Conservation (phyloP, 2,888 invertebrate species). For the Baccha elongata region DNA sequence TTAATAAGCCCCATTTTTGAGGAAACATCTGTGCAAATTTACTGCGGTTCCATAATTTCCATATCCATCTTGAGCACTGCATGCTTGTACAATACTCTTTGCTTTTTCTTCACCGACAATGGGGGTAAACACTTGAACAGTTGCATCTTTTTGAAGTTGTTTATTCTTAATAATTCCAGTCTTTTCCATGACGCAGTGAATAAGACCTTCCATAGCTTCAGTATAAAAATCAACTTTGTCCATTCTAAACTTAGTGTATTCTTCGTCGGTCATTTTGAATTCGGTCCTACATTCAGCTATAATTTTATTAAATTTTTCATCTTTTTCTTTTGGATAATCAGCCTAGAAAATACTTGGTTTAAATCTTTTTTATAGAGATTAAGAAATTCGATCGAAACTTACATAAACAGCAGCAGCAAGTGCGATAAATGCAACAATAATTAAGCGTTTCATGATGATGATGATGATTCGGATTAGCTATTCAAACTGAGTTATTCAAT, state of each 20-base stretch:
- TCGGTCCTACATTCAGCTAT: background rate
- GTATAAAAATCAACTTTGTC: background rate
- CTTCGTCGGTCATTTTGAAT: conserved; percentile 7
- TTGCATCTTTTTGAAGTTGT: background rate
- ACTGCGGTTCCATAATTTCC: background rate
- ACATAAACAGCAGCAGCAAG: background rate
- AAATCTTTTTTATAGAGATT: too few species aligned
- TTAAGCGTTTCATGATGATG: too few species aligned
- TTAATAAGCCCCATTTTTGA: background rate
- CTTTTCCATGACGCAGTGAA: background rate
- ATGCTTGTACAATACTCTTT: background rate
- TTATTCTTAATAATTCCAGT: background rate
- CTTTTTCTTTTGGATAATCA: conserved; percentile 1
- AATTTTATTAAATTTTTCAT: background rate
- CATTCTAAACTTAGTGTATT: background rate
- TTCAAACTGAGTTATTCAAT: too few species aligned
- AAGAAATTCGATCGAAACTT: background rate
- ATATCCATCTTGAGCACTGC: background rate
- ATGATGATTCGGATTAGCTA: too few species aligned
- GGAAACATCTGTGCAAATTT: conserved; percentile 1
- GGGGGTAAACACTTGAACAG: background rate
- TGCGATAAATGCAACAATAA: background rate
- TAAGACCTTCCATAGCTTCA: background rate
- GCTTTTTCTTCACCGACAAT: background rate
- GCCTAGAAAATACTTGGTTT: too few species aligned